phyloP scores from a whole-genome alignment of 2,113 vertebrate genomes.

The Gobio gobio region DNA sequence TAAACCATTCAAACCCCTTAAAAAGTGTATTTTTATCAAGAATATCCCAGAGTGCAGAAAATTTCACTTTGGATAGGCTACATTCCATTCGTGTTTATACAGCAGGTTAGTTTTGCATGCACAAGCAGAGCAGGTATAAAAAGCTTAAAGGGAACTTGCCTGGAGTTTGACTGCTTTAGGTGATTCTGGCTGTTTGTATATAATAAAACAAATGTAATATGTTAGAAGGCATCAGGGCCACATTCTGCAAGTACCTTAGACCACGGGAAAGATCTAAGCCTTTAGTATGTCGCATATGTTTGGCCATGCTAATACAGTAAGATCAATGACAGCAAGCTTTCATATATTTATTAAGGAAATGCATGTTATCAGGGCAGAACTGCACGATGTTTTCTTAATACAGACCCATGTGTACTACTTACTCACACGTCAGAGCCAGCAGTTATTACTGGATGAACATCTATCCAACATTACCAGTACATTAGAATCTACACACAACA shows the following conservation, averaged over 20 bases:
- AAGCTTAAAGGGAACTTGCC: slow-evolving; percentile 86
- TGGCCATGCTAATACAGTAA: slow-evolving; percentile 33
- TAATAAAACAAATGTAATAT: slow-evolving; percentile 86
- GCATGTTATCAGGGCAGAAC: neutral
- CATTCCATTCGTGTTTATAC: slow-evolving; percentile 28
- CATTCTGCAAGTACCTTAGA: slow-evolving; percentile 10
- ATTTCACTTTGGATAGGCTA: neutral
- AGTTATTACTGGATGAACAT: neutral
- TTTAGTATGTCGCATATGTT: slow-evolving; percentile 4
- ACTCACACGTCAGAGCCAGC: neutral
- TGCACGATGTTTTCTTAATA: neutral
- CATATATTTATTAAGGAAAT: neutral
- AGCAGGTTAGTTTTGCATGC: slow-evolving; percentile 65
- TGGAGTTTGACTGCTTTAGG: slow-evolving; percentile 94
- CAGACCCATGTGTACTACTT: neutral
- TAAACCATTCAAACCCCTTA: neutral
- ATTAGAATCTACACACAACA: slow-evolving; percentile 11
- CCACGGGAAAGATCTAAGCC: neutral
- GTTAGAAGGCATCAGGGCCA: slow-evolving; percentile 76
- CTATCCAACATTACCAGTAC: neutral
- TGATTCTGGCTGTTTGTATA: slow-evolving; percentile 90
- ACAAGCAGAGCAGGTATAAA: slow-evolving; percentile 61
- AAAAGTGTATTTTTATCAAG: neutral
- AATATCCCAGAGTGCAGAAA: neutral
- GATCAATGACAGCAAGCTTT: neutral